Base-by-base conservation (phyloP, 2,113 vertebrate genomes). In the Speoplatyrhinus poulsoni region DNA sequence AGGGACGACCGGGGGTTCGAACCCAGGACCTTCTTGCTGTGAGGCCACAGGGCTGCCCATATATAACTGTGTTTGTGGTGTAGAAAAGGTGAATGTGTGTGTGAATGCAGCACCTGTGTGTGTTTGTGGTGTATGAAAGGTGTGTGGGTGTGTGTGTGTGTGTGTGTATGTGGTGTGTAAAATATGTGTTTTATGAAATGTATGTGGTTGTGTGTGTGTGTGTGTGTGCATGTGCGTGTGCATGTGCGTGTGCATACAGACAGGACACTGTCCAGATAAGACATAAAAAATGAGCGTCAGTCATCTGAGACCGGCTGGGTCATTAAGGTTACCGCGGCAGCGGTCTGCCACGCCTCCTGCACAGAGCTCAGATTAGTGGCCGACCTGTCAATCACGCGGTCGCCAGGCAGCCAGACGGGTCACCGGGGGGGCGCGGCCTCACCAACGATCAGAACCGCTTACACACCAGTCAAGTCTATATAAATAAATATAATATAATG, bases 231-330 rank as follows among this genome's bases (percentile, higher is more conserved):
- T 33, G 53, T 50, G 33, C 33, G 41, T 65, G 46, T 65, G 50
- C 75, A 70, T 33, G 60, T 70, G 32, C 55, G 36, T 48, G 0
- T 9, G 77, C 9, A 6, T 50, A 1, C 8, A 55, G 60, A 59
- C 48, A 75, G 62, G 54, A 72, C 65, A 79, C 72, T 74, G 32
- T 77, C 85, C 75, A 83, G 89, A 89, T 80, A 75, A 88, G 83
- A 79, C 70, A 62, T 86, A 82, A 88, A 89, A 86, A 88, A 76
- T 62, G 77, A 87, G 71, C 54, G 79, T 64, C 47, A 49, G 82
- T 80, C 85, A 85, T 76, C 58, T 59, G 88, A 90, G 79, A 72
- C 77, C 58, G 59, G 59, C 80, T 47, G 68, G 85, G 82, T 88
- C 76, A 69, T 32, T 55, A 12, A 19, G 76, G 86, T 86, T 87